Conservation (phyloP, 1,140 invertebrate species). For the Hylaeus volcanicus region DNA sequence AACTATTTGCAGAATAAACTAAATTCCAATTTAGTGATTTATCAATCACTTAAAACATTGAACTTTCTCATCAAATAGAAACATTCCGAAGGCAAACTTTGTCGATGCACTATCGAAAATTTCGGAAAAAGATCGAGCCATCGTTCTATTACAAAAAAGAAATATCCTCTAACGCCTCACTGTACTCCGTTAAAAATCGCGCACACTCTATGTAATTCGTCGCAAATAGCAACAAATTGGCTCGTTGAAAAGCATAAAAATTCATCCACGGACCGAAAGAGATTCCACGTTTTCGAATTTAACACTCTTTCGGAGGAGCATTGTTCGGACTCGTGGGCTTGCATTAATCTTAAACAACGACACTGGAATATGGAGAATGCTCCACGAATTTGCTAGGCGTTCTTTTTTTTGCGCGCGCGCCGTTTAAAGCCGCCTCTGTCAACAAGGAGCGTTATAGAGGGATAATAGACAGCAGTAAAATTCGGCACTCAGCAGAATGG, state of each 20-base stretch:
- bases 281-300: not conserved
- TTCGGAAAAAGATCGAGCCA: no score
- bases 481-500: constrained; percentile 74
- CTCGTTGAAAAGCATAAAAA: not conserved
- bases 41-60: no score
- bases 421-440: constrained; percentile 52
- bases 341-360: constrained; percentile 11
- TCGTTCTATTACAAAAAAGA: not conserved
- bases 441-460: constrained; percentile 49
- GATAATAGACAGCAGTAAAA: constrained; percentile 69
- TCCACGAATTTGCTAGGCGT: not conserved
- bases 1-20: no score
- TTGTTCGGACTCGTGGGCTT: not conserved
- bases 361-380: not conserved
- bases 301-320: not conserved
- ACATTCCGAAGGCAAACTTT: no score
- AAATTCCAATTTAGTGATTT: no score
- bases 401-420: constrained; percentile 9
- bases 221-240: not conserved
- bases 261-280: not conserved
- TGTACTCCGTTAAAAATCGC: no score
- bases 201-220: not conserved
- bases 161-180: no score
- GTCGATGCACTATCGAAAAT: no score
- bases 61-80: no score